Evolutionary conservation across 2,113 vertebrate genomes (phyloP).

Genomic region (Strix aluco): DNA sequence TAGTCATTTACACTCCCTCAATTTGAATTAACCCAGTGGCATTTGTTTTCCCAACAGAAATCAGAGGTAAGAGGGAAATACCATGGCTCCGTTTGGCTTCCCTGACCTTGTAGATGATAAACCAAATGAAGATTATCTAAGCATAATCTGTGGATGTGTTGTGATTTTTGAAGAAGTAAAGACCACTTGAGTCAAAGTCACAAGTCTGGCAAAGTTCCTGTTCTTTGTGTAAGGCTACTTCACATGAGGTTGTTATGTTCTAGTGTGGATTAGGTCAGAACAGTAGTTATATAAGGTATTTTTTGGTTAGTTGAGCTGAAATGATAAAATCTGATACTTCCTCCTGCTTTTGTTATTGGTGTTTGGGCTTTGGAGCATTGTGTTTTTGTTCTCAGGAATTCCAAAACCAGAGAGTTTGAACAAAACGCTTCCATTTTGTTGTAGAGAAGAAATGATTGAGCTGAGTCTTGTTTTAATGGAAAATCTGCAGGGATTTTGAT

Average conservation of each 20-base stretch:
- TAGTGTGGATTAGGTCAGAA: neutral
- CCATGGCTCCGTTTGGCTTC: neutral
- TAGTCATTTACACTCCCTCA: neutral
- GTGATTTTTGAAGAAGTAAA: neutral
- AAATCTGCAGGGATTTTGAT: neutral
- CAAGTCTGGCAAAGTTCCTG: neutral
- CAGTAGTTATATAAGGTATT: slow-evolving; percentile 2
- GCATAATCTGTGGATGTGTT: neutral
- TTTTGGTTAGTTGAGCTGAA: neutral
- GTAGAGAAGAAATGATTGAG: neutral
- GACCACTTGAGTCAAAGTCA: neutral
- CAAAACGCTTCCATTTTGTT: accelerated
- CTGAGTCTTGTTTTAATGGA: neutral
- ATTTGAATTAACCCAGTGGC: neutral
- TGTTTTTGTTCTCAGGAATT: neutral
- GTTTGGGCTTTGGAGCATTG: neutral
- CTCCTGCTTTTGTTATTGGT: neutral
- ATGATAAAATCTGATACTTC: neutral
- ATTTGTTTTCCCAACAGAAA: neutral
- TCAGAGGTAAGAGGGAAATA: neutral
- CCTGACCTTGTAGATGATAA: neutral
- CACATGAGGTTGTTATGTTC: neutral
- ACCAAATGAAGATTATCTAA: neutral
- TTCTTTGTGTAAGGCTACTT: neutral
- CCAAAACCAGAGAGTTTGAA: neutral